A percentile compares a stretch with the other conserved stretches of the same genome.
phyloP scores from a whole-genome alignment of 2,888 invertebrate species.

The Hydrotaea diabolus region DNA sequence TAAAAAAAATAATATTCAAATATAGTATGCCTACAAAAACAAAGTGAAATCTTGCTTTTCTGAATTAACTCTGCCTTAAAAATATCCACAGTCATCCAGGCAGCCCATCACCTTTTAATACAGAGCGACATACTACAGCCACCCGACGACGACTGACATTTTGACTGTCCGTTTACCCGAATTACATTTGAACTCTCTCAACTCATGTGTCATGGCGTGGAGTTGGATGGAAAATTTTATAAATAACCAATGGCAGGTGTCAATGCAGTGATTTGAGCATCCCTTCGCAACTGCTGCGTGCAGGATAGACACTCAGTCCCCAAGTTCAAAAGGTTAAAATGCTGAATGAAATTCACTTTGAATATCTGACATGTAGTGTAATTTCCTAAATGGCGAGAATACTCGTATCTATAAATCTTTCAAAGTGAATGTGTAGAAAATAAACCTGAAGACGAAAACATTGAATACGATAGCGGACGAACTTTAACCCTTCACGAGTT shows the following conservation, averaged over 20 bases:
- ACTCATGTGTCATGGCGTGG: too few relatives aligned
- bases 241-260: conserved; percentile 22
- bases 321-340: conserved; percentile 35
- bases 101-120: too few relatives aligned
- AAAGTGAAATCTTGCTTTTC: too few relatives aligned
- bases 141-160: too few relatives aligned
- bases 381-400: conserved; percentile 54
- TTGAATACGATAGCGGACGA: conserved; percentile 18
- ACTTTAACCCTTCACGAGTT: conserved; percentile 52
- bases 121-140: too few relatives aligned
- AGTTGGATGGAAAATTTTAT: not conserved
- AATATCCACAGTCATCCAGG: too few relatives aligned
- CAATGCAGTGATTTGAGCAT: conserved; percentile 40
- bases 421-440: not conserved
- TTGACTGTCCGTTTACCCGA: too few relatives aligned
- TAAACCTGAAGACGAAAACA: not conserved
- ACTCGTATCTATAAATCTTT: conserved; percentile 56
- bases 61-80: too few relatives aligned
- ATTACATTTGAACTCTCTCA: too few relatives aligned
- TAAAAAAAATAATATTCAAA: too few relatives aligned
- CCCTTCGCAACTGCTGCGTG: too few relatives aligned
- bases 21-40: too few relatives aligned
- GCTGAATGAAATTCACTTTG: conserved; percentile 33
- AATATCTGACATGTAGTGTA: conserved; percentile 58
- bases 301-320: not conserved